Conservation (phyloP, 1,140 invertebrate genomes). For the Aleiodes sp. region DNA sequence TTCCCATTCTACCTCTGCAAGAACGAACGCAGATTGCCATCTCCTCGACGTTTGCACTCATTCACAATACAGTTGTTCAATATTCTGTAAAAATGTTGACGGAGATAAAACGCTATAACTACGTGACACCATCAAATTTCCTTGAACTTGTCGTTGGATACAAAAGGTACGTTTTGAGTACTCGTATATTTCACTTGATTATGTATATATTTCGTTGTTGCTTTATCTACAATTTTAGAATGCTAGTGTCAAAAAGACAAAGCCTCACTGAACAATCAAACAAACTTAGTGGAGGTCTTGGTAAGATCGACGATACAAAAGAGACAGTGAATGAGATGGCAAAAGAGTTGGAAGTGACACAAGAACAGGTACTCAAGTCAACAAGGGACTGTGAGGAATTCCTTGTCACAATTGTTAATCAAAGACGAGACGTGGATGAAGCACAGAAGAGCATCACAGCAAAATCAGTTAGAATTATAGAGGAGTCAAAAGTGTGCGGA, state of each 20-base stretch:
- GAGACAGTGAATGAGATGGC: slow-evolving; percentile 82
- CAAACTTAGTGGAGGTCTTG: slow-evolving; percentile 78
- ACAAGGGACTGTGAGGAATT: slow-evolving; percentile 76
- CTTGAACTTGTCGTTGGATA: slow-evolving; percentile 84
- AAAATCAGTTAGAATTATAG: slow-evolving; percentile 75
- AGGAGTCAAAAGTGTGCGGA: slow-evolving; percentile 83
- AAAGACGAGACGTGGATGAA: slow-evolving; percentile 83
- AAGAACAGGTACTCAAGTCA: slow-evolving; percentile 68
- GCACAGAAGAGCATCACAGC: slow-evolving; percentile 72
- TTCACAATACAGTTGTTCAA: slow-evolving; percentile 79
- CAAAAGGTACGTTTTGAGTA: slow-evolving; percentile 71
- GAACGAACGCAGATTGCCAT: slow-evolving; percentile 71
- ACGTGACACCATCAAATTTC: slow-evolving; percentile 87
- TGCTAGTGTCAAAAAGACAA: slow-evolving; percentile 76
- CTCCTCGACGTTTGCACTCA: slow-evolving; percentile 77
- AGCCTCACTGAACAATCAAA: slow-evolving; percentile 76
- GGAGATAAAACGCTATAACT: slow-evolving; percentile 84
- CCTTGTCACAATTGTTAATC: slow-evolving; percentile 77
- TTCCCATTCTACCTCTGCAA: slow-evolving; percentile 59
- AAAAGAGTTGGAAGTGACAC: slow-evolving; percentile 79
- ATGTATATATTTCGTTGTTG: slow-evolving; percentile 3
- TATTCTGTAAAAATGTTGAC: slow-evolving; percentile 76
- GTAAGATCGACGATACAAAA: slow-evolving; percentile 77
- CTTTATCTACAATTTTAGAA: slow-evolving; percentile 62
- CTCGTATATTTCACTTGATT: not conserved